Conservation (phyloP, 2,797 vertebrate genomes). For the Gadopsis marmoratus region DNA sequence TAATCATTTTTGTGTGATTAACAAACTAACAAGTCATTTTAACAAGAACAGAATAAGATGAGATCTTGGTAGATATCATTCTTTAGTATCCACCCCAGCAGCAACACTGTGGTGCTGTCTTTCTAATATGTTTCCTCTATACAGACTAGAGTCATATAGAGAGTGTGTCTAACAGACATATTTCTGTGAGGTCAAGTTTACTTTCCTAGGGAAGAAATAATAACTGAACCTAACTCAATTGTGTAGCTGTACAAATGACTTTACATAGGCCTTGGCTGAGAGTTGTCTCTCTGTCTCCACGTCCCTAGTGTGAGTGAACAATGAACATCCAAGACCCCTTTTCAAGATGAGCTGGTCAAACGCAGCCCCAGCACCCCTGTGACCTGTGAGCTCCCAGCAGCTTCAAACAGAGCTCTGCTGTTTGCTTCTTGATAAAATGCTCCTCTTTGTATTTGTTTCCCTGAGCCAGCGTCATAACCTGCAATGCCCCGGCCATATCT, state of each 20-base stretch:
- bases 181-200: constrained; percentile 57
- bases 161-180: constrained; percentile 39
- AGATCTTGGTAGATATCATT: background rate
- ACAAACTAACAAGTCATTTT: background rate
- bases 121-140: constrained; percentile 24
- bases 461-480: constrained; percentile 83
- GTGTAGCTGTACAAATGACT: constrained; percentile 59
- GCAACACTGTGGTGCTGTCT: background rate
- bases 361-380: constrained; percentile 69
- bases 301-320: constrained; percentile 72
- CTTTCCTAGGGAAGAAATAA: constrained; percentile 58
- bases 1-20: background rate
- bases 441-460: constrained; percentile 83
- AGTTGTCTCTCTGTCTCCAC: constrained; percentile 57
- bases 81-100: background rate
- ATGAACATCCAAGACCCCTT: constrained; percentile 77
- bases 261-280: constrained; percentile 55
- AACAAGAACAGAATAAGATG: background rate
- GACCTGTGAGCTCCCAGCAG: constrained; percentile 76
- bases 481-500: constrained; percentile 84
- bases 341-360: constrained; percentile 83
- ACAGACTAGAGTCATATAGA: constrained; percentile 16
- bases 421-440: constrained; percentile 83
- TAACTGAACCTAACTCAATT: constrained; percentile 66
- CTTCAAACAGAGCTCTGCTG: constrained; percentile 79